Percentiles rank a stretch among this genome's conserved stretches.
Conservation (phyloP, 2,797 vertebrate genomes). For the Onychomys arenicola region DNA sequence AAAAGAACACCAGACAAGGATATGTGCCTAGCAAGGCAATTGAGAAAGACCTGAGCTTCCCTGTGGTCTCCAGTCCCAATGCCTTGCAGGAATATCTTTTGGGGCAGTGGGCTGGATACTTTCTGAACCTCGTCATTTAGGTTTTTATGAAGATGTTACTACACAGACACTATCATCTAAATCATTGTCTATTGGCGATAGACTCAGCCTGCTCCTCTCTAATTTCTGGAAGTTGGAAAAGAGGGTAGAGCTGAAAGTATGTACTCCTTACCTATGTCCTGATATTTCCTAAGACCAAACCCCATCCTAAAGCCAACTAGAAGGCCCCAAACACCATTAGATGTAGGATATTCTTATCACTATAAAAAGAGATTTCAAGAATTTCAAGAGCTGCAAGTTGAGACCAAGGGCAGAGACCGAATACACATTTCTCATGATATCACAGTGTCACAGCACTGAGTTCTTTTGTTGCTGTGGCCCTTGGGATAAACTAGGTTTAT, state of each 20-base stretch:
- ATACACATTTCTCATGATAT: not conserved
- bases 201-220: not conserved
- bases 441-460: not conserved
- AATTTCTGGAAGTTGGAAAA: not conserved
- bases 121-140: not conserved
- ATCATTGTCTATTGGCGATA: not conserved
- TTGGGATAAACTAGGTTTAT: no score
- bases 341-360: not conserved
- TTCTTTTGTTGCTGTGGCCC: fast-evolving
- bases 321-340: not conserved
- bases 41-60: not conserved
- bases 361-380: not conserved
- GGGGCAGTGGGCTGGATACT: not conserved
- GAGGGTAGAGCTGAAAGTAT: not conserved
- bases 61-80: not conserved
- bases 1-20: not conserved
- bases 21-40: fast-evolving
- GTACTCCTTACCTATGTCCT: not conserved
- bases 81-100: not conserved
- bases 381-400: not conserved
- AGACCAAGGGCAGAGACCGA: not conserved
- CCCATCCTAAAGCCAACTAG: not conserved
- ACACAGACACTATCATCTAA: not conserved
- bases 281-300: not conserved
- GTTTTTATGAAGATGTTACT: not conserved